Evolutionary conservation across 2,888 invertebrate genomes (phyloP).

Genomic region (Hydrotaea cyrtoneurina): DNA sequence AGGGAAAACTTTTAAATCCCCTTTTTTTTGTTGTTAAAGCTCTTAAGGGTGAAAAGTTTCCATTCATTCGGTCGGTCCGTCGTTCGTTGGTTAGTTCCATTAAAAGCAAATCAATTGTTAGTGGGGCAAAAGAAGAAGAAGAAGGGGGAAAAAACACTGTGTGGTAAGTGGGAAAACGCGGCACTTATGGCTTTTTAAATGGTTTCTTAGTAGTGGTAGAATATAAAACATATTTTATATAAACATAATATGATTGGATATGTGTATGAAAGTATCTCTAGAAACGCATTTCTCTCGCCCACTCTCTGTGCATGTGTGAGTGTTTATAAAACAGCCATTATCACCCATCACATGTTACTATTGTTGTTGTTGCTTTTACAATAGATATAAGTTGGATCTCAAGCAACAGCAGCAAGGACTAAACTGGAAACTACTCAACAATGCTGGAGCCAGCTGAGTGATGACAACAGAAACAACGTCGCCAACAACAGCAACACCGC

Average conservation of each 20-base stretch:
- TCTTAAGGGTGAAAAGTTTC: constrained; percentile 10
- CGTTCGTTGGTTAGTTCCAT: constrained; percentile 16
- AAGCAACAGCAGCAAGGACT: not conserved
- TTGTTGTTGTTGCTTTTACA: not conserved
- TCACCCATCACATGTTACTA: constrained; percentile 29
- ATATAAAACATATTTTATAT: not conserved
- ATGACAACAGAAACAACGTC: constrained; percentile 1
- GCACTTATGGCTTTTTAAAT: constrained; percentile 18
- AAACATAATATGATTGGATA: constrained; percentile 5
- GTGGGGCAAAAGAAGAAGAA: not conserved
- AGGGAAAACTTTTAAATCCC: constrained; percentile 17
- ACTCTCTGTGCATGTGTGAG: constrained; percentile 13
- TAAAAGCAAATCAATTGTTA: constrained; percentile 40
- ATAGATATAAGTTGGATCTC: not conserved
- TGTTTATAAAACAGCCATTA: constrained; percentile 60
- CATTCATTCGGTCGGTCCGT: not conserved
- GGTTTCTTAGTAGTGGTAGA: not conserved
- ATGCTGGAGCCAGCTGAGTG: constrained; percentile 2
- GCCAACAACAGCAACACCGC: too few species aligned
- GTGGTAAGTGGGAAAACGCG: constrained; percentile 7
- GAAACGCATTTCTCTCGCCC: not conserved
- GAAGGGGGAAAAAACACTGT: too few species aligned
- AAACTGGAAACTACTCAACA: constrained; percentile 2
- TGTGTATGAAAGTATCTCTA: not conserved
- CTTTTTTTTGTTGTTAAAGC: not conserved